Evolutionary conservation across 2,113 vertebrate genomes (phyloP).

Genomic region (Gymnarchus niloticus): DNA sequence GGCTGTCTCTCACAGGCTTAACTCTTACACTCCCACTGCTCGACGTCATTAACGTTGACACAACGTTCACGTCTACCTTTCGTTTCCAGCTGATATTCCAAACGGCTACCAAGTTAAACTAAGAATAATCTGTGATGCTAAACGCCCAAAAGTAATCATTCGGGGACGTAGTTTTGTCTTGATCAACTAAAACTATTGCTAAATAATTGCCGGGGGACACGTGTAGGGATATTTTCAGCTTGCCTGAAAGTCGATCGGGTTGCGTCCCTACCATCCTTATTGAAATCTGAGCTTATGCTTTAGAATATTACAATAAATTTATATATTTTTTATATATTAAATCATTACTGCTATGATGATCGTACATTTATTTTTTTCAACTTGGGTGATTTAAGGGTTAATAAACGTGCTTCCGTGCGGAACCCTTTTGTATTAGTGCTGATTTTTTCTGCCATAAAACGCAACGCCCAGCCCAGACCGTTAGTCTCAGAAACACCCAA

Average conservation of each 20-base stretch:
- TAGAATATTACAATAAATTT: not conserved
- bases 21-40: not conserved
- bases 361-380: not conserved
- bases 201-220: too few relatives aligned
- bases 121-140: not conserved
- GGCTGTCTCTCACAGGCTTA: not conserved
- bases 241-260: too few relatives aligned
- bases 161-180: too few relatives aligned
- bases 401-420: too few relatives aligned
- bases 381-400: not conserved
- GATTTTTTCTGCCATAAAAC: too few relatives aligned
- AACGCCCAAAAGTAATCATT: not conserved
- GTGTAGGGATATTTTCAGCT: too few relatives aligned
- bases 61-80: not conserved
- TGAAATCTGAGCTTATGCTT: too few relatives aligned
- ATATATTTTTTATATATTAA: not conserved
- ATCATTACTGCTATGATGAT: not conserved
- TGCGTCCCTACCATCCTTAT: too few relatives aligned
- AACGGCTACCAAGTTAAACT: not conserved
- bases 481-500: too few relatives aligned
- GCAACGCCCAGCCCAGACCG: too few relatives aligned
- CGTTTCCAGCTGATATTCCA: not conserved
- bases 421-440: too few relatives aligned
- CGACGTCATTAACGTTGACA: not conserved
- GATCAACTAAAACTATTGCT: too few relatives aligned